Base-by-base conservation (phyloP, 2,113 vertebrate species). In the Sclerurus mexicanus region DNA sequence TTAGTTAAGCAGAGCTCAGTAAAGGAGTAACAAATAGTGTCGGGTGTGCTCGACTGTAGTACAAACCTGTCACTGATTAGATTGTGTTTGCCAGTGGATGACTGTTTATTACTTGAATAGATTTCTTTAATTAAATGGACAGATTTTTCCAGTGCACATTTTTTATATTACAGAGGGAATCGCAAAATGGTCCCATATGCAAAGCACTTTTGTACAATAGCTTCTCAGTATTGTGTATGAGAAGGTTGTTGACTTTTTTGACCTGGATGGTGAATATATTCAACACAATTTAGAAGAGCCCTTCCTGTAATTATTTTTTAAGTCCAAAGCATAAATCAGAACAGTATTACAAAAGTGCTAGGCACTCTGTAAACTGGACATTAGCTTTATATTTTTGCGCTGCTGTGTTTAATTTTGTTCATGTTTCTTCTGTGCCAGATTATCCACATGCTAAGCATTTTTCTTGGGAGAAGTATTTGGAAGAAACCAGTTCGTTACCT, bases 391-490 rank as follows among this genome's bases (percentile, higher is more conserved):
- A 8, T 47, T 60, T 87, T 89, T 86, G 47, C 20, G 46, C n/a
- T 73, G 50, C 14, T 14, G 0, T 77, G 20, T 86, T 92, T 88
- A 55, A 55, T 89, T 66, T 93, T 93, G 12, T 27, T 89, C 47
- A 6, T 71, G n/a, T 94, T 90, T 96, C 56, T 92, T 94, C 31
- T 93, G 40, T 96, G 49, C 31, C 86, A 99, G 98, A 98, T 92
- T 98, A 98, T 95, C 97, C 98, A 58, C 98, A 98, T 4, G 97
- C 96, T 67, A 98, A 98, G 62, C 98, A 97, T 95, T 99, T 99
- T 98, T 98, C 98, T 55, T 99, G 98, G 98, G 98, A 99, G 93
- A 98, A 97, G 85, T 99, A 99, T 85, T 97, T 99, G 95, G 98
- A 99, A 97, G 98, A 99, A 97, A 99, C 98, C 44, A 98, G 97